These are phyloP conservation scores for Actinopyga echinites DNA, from an alignment of 53 echinoderm and acorn worm species.

Conservation along the genomic window DNA sequence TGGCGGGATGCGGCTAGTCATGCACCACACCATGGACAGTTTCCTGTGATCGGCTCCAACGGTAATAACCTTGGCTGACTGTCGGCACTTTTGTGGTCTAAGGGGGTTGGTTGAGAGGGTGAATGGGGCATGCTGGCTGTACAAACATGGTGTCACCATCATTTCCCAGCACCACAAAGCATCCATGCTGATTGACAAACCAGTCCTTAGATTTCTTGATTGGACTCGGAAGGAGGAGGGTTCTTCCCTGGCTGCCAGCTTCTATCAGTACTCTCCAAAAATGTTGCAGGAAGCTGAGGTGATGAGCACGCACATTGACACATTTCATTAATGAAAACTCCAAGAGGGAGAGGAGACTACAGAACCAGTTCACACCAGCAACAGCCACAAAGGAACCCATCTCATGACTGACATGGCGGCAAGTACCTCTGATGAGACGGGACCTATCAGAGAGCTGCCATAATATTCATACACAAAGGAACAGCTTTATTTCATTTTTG, in stretches of 20 bases:
- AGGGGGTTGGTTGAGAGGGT: conserved; percentile 36
- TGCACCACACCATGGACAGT: background rate
- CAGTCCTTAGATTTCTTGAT: conserved; percentile 20
- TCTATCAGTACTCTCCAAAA: conserved; percentile 18
- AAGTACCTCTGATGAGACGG: too few relatives aligned
- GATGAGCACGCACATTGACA: conserved; percentile 42
- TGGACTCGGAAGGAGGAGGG: conserved; percentile 5
- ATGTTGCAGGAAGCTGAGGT: conserved; percentile 31
- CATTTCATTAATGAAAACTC: conserved; percentile 13
- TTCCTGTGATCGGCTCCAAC: background rate
- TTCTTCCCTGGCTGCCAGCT: conserved; percentile 19
- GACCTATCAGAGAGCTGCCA: too few relatives aligned
- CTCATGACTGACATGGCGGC: too few relatives aligned
- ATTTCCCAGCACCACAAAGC: conserved; percentile 29
- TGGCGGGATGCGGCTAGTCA: background rate
- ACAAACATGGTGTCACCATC: conserved; percentile 28
- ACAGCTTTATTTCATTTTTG: too few relatives aligned
- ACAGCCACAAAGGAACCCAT: too few relatives aligned
- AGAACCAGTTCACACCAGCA: too few relatives aligned
- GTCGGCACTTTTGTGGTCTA: conserved; percentile 43
- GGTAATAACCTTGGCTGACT: conserved; percentile 2
- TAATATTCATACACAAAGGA: too few relatives aligned
- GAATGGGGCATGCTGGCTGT: conserved; percentile 37
- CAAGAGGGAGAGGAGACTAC: background rate
- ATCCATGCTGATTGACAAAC: conserved; percentile 39